Evolutionary conservation across 1,140 invertebrate genomes (phyloP), one percentile per base, ranked within the genome.

Genomic region (Holcopasites calliopsidis): DNA sequence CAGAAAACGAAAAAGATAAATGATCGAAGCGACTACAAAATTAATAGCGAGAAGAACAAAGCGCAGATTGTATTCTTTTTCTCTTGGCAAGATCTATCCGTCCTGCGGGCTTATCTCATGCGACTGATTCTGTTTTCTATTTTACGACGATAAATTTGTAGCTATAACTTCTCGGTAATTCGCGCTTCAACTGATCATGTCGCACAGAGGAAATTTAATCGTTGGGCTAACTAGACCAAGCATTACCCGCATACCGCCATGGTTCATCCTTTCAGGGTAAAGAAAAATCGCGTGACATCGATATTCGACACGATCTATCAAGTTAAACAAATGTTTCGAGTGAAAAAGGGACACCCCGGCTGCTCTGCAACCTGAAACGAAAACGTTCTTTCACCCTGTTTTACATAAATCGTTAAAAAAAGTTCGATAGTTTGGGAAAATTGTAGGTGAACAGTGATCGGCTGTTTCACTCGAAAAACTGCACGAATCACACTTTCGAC

Each of bases 161-260:
- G 35, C 18, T 4, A 35, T 50, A 5, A 61, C 13, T 18, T 40
- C 28, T 38, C 2, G 10, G 26, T n/a, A n/a, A n/a, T n/a, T n/a
- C n/a, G n/a, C n/a, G n/a, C n/a, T n/a, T n/a, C n/a, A n/a, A n/a
- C n/a, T n/a, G n/a, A n/a, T n/a, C n/a, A n/a, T n/a, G n/a, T n/a
- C n/a, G 66, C 38, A 66, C 23, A 76, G 40, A 76, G 62, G 55
- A 40, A n/a, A 60, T 77, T 75, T 69, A 72, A 64, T 72, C 52
- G 55, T 72, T 69, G 62, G 64, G 60, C 70, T 82, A 80, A 77
- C 69, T 82, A 85, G 82, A 87, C 78, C 82, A 85, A 86, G 83
- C 83, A 79, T 83, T 81, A 76, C 80, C 76, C 70, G 58, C 35
- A 74, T 83, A 77, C 82, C 79, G 66, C 79, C 76, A 83, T 83